These are phyloP conservation scores for Idaea aversata DNA, from an alignment of 2,888 invertebrate species.

Conservation along the genomic window DNA sequence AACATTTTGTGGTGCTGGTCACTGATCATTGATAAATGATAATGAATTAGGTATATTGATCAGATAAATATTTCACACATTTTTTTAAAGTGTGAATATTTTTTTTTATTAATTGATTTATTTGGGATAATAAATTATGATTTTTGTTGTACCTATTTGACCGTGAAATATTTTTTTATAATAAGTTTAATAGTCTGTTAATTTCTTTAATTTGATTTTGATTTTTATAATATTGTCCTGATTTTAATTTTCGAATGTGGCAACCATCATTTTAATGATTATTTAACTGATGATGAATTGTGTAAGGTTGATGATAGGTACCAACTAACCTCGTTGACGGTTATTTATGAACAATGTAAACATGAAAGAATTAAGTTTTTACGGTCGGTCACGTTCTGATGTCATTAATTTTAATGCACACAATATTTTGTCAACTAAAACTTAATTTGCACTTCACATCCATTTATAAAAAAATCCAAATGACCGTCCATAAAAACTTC, in stretches of 20 bases:
- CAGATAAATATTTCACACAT: background rate
- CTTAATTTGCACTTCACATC: slow-evolving; percentile 14
- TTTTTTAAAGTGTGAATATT: no score
- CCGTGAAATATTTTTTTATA: background rate
- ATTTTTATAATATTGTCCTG: background rate
- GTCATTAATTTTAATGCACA: slow-evolving; percentile 2
- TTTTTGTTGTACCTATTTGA: background rate
- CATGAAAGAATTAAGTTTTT: slow-evolving; percentile 12
- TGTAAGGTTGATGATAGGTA: background rate
- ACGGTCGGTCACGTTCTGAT: slow-evolving; percentile 25
- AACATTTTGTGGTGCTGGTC: background rate
- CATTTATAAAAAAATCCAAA: slow-evolving; percentile 21
- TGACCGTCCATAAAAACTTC: slow-evolving; percentile 30
- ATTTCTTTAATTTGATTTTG: background rate
- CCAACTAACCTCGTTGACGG: background rate
- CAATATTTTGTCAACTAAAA: slow-evolving; percentile 9
- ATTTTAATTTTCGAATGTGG: background rate
- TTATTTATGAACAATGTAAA: background rate
- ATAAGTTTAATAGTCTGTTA: background rate
- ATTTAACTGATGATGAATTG: background rate
- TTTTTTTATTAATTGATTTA: background rate
- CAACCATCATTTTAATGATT: background rate
- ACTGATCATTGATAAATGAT: background rate
- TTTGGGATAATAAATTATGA: background rate
- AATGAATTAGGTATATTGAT: background rate